Conservation (phyloP, 2,888 invertebrate genomes). For the Euzophera pinguis region DNA sequence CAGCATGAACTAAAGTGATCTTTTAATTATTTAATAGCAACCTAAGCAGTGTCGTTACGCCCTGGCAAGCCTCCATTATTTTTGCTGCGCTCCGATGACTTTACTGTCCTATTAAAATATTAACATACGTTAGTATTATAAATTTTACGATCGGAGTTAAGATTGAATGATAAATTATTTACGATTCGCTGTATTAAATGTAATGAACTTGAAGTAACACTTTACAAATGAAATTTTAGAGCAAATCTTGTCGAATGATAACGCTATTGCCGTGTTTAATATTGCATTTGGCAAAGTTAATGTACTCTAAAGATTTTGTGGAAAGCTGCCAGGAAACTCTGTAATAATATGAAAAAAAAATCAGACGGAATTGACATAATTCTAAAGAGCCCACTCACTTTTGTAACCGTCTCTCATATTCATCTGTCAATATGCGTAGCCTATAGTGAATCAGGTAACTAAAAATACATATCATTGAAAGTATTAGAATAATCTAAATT, state of each 20-base stretch:
- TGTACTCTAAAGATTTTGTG: conserved; percentile 4
- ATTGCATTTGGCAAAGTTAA: conserved; percentile 11
- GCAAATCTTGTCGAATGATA: background rate
- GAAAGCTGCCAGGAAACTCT: conserved; percentile 2
- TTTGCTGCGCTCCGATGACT: conserved; percentile 56
- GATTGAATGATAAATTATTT: conserved; percentile 33
- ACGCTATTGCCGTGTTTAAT: background rate
- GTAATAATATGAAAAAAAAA: conserved; percentile 7
- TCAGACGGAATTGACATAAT: conserved; percentile 7
- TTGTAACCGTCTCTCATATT: conserved; percentile 1
- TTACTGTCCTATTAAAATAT: conserved; percentile 67
- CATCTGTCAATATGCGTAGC: conserved; percentile 4
- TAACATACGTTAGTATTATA: conserved; percentile 50
- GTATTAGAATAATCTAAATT: conserved; percentile 12
- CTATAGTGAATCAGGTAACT: background rate
- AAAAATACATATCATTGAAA: conserved; percentile 13
- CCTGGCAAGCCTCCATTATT: conserved; percentile 59
- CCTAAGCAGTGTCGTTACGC: conserved; percentile 53
- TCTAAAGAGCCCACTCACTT: conserved; percentile 4
- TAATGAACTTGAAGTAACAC: background rate
- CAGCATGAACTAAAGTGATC: conserved; percentile 32
- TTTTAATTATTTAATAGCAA: conserved; percentile 44
- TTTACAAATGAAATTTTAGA: background rate
- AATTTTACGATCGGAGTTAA: conserved; percentile 33
- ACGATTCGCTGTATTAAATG: conserved; percentile 14